Base-by-base conservation (phyloP, 2,797 vertebrate genomes). In the Pangasius krempfi region DNA sequence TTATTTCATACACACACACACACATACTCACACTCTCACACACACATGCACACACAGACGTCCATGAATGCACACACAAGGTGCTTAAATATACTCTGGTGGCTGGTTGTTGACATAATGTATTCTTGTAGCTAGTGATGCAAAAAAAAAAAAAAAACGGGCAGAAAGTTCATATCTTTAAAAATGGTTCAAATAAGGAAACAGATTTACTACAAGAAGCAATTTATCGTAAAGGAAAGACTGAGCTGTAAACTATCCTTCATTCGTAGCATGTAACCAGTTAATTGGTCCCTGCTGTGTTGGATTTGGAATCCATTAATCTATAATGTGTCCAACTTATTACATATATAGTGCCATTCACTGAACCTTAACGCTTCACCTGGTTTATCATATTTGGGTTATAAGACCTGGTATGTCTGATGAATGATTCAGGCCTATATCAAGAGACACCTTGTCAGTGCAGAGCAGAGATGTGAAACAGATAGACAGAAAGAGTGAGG, bases 371-470 rank as follows among this genome's bases (percentile, higher is more conserved):
- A 73, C 64, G 64, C 56, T 52, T 64, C 58, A 86, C 56, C 86
- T 79, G 87, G 76, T 92, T 95, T 95, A 95, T 93, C 92, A 91
- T 58, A 88, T 90, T 88, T 62, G 60, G 52, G 75, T 54, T 84
- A 78, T 85, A 84, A 90, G 91, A 92, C 91, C 91, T 92, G 86
- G 78, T 88, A 60, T 91, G 89, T 92, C 90, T 88, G 66, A 50
- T 76, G 76, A 54, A 78, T 70, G 82, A 75, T 84, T 60, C 91
- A 91, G 95, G 92, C 92, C 90, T 94, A 92, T 90, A 93, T 96
- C 95, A 94, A 37, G 62, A 86, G 85, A 95, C 95, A 93, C 95
- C 89, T 89, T 76, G 76, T 87, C 89, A 86, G 75, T 85, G 90
- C 89, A 94, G 91, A 91, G 84, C 78, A 86, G 20, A 85, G 80